These are phyloP conservation scores for Orthochromis indermauri DNA, from an alignment of 2,113 vertebrate species.

Conservation along the genomic window DNA sequence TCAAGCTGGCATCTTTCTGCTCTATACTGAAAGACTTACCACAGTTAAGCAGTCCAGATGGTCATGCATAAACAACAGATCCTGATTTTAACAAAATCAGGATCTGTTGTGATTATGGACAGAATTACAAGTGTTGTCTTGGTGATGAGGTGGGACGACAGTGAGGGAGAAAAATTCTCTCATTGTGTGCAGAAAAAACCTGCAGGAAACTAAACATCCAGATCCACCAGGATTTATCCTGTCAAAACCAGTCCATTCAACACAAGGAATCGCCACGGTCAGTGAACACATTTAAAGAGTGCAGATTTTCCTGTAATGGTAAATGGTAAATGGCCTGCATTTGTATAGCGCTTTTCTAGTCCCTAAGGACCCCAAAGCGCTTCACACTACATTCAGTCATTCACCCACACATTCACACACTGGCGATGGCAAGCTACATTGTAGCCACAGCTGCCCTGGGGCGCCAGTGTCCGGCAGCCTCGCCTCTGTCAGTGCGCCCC, in stretches of 20 bases:
- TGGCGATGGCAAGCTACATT: no score
- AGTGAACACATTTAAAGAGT: neutral
- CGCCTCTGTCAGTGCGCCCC: no score
- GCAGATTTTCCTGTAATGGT: neutral
- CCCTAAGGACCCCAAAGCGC: no score
- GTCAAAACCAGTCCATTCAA: neutral
- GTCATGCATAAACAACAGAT: neutral
- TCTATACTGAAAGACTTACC: neutral
- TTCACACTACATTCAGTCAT: no score
- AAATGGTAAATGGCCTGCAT: no score
- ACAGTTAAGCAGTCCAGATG: neutral
- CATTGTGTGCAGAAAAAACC: neutral
- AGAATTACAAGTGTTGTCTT: neutral
- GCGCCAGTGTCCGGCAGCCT: no score
- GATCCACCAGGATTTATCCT: neutral
- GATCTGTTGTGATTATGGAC: neutral
- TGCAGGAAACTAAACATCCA: neutral
- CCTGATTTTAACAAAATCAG: neutral
- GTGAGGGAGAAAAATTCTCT: neutral
- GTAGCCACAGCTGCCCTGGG: no score
- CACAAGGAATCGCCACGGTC: neutral
- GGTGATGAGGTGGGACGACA: neutral
- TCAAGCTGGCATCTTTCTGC: neutral
- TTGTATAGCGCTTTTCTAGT: no score
- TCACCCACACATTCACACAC: no score